Evolutionary conservation across 2,113 vertebrate genomes (phyloP), one percentile per base, ranked within the genome.

Genomic region (Dasyornis broadbenti): DNA sequence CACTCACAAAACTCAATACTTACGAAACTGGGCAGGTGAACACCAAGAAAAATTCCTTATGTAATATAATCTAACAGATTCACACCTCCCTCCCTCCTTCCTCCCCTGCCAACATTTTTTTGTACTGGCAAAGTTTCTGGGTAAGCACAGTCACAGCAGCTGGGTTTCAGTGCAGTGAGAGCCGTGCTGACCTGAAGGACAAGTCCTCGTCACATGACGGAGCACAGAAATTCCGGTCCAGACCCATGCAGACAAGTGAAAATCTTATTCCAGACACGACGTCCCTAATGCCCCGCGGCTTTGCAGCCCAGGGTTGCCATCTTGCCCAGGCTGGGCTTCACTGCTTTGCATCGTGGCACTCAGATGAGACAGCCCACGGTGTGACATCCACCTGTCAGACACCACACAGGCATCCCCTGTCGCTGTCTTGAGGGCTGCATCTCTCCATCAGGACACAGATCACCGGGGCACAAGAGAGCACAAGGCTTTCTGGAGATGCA

Each of bases 171-270:
- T 42, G 42, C 59, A 47, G 16, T 1, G 24, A 6, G 6, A 63
- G 69, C 61, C 30, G 33, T 0, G 5, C 40, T 22, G 2, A 52
- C 20, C 52, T 2, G 0, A 82, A 63, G 50, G 60, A 28, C 40
- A 80, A 68, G 35, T 78, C 86, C 52, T 23, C 68, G 30, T 22
- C 1, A 1, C 20, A 9, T 0, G 23, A 71, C 2, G 31, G 70
- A 72, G 30, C 37, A 44, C 59, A 73, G 72, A 54, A 81, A 76
- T 31, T 50, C 52, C 71, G 79, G 86, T 6, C 9, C 50, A 47
- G 70, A 1, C 1, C 39, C 56, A 59, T 1, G 0, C 0, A 4
- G 17, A 18, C 30, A 65, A 82, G 9, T 5, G 10, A 13, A 65
- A 93, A 69, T 28, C 33, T 66, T 47, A 60, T 44, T 33, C 54